Evolutionary conservation across 2,888 invertebrate species (phyloP).

Genomic region (Limnephilus auricula): DNA sequence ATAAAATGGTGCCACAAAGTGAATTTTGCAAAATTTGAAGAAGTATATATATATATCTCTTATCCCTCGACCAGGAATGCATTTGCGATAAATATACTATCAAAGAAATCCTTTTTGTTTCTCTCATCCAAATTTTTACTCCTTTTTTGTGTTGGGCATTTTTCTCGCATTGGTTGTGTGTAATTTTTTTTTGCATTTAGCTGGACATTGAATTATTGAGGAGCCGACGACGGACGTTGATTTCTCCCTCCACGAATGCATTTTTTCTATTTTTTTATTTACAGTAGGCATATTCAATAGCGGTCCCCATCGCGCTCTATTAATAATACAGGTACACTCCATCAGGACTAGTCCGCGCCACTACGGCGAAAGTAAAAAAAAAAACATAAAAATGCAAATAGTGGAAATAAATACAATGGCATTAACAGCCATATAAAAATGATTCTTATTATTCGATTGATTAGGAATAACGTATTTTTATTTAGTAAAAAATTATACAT

Average conservation of each 20-base stretch:
- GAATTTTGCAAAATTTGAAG: too few relatives aligned
- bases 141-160: conserved; percentile 28
- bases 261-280: conserved; percentile 48
- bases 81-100: not conserved
- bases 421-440: too few relatives aligned
- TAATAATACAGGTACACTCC: not conserved
- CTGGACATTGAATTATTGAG: conserved; percentile 57
- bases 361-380: too few relatives aligned
- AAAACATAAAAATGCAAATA: not conserved
- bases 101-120: not conserved
- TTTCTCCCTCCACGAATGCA: conserved; percentile 37
- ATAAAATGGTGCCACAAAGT: too few relatives aligned
- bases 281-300: conserved; percentile 34
- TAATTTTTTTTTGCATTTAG: conserved; percentile 49
- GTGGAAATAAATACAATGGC: not conserved
- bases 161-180: conserved; percentile 48
- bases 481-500: too few relatives aligned
- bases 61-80: too few relatives aligned
- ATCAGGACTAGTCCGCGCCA: not conserved
- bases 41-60: too few relatives aligned
- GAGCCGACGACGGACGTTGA: conserved; percentile 55
- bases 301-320: conserved; percentile 7
- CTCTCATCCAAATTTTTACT: not conserved
- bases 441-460: too few relatives aligned
- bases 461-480: too few relatives aligned